phyloP scores from a whole-genome alignment of 1,140 invertebrate species.

The Drosophila asahinai region DNA sequence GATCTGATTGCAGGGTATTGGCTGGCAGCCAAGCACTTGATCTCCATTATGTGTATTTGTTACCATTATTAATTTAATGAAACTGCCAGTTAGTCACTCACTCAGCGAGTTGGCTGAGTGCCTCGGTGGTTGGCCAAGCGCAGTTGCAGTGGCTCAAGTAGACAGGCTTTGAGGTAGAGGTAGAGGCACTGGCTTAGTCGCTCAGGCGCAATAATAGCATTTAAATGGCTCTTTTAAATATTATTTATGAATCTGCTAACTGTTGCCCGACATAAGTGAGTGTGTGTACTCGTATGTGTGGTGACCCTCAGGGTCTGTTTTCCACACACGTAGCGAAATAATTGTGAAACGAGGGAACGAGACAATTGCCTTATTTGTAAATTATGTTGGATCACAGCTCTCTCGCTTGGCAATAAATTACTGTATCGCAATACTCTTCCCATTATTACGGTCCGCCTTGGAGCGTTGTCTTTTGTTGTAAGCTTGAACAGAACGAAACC shows the following conservation, averaged over 20 bases:
- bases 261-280: slow-evolving; percentile 59
- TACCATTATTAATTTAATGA: slow-evolving; percentile 49
- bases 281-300: not conserved
- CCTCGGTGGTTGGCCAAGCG: slow-evolving; percentile 28
- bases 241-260: slow-evolving; percentile 70
- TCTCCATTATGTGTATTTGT: slow-evolving; percentile 50
- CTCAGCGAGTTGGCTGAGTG: slow-evolving; percentile 19
- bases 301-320: slow-evolving; percentile 35
- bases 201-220: slow-evolving; percentile 58
- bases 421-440: slow-evolving; percentile 53
- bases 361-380: slow-evolving; percentile 46
- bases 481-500: slow-evolving; percentile 4
- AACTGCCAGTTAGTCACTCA: slow-evolving; percentile 48
- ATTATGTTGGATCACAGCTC: slow-evolving; percentile 36
- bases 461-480: slow-evolving; percentile 36
- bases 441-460: slow-evolving; percentile 62
- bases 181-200: slow-evolving; percentile 19
- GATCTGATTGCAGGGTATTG: slow-evolving; percentile 21
- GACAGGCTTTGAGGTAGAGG: slow-evolving; percentile 9
- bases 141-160: slow-evolving; percentile 21
- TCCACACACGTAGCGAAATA: slow-evolving; percentile 26
- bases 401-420: slow-evolving; percentile 31
- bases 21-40: slow-evolving; percentile 19
- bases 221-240: slow-evolving; percentile 77
- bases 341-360: not conserved